Evolutionary conservation across 2,797 vertebrate genomes (phyloP).

Genomic region (Tenualosa ilisha): DNA sequence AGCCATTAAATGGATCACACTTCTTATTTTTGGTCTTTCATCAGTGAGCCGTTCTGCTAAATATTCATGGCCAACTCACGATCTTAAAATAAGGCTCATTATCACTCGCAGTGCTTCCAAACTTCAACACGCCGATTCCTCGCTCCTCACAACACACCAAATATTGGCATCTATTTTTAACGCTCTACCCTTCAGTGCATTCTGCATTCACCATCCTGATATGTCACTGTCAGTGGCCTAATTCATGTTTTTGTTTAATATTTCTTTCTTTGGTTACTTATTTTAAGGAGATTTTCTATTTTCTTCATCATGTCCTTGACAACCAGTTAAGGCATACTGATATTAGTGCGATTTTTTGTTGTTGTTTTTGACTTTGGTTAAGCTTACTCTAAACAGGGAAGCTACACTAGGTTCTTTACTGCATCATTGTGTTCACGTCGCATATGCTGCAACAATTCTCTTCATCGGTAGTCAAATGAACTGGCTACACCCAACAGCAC

Average conservation of each 20-base stretch:
- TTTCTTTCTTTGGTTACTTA: background rate
- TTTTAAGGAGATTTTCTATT: background rate
- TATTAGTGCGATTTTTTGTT: background rate
- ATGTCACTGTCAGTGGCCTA: background rate
- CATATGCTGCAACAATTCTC: too few relatives aligned
- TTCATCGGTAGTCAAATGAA: too few relatives aligned
- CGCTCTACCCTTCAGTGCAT: background rate
- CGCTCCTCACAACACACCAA: slow-evolving; percentile 62
- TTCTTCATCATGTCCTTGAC: background rate
- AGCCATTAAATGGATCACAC: slow-evolving; percentile 59
- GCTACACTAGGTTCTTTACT: too few relatives aligned
- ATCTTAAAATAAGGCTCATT: slow-evolving; percentile 82
- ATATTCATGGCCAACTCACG: slow-evolving; percentile 73
- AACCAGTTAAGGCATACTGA: background rate
- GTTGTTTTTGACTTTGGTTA: background rate
- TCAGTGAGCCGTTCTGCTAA: slow-evolving; percentile 68
- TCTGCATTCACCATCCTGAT: background rate
- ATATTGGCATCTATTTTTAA: background rate
- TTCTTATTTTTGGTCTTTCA: slow-evolving; percentile 64
- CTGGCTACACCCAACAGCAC: too few relatives aligned
- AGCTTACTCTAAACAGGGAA: background rate
- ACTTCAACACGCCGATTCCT: slow-evolving; percentile 68
- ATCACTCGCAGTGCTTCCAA: slow-evolving; percentile 69
- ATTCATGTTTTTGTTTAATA: background rate
- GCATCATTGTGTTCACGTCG: too few relatives aligned